A percentile compares a stretch with the other conserved stretches of the same genome.
Evolutionary conservation across 2,113 vertebrate genomes (phyloP).

Genomic region (Pithys albifrons): DNA sequence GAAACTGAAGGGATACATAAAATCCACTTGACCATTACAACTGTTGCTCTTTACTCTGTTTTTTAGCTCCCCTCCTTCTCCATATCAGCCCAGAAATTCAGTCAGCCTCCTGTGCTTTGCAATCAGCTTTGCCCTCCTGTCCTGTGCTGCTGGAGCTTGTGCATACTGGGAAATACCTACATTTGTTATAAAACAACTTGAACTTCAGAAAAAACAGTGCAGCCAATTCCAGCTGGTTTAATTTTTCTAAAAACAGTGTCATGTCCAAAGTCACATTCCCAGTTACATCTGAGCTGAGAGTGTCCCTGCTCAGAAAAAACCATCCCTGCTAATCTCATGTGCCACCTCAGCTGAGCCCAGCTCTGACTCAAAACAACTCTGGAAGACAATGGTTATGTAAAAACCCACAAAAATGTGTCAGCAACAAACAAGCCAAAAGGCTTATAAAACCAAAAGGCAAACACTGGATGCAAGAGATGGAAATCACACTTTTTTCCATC

Average conservation of each 20-base stretch:
- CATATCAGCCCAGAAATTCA: not conserved
- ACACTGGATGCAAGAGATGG: constrained; percentile 19
- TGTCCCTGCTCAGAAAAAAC: not conserved
- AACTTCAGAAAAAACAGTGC: not conserved
- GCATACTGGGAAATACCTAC: not conserved
- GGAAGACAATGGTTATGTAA: constrained; percentile 41
- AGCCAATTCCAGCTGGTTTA: not conserved
- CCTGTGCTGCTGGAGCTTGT: not conserved
- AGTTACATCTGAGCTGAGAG: not conserved
- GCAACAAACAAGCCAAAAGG: constrained; percentile 63
- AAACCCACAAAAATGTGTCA: constrained; percentile 53
- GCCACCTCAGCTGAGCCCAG: not conserved
- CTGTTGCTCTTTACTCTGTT: not conserved
- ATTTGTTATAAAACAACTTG: not conserved
- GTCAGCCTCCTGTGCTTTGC: not conserved
- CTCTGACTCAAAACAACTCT: not conserved
- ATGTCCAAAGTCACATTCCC: not conserved
- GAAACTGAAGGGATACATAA: not conserved
- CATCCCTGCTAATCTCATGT: not conserved
- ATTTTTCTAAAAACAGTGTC: not conserved
- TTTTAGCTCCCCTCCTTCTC: not conserved
- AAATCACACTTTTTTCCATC: constrained; percentile 54
- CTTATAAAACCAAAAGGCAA: constrained; percentile 29
- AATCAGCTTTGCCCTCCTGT: not conserved
- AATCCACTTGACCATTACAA: not conserved